Evolutionary conservation across 2,113 vertebrate genomes (phyloP), one percentile per base, ranked within the genome.

Genomic region (Paedocypris sp.): DNA sequence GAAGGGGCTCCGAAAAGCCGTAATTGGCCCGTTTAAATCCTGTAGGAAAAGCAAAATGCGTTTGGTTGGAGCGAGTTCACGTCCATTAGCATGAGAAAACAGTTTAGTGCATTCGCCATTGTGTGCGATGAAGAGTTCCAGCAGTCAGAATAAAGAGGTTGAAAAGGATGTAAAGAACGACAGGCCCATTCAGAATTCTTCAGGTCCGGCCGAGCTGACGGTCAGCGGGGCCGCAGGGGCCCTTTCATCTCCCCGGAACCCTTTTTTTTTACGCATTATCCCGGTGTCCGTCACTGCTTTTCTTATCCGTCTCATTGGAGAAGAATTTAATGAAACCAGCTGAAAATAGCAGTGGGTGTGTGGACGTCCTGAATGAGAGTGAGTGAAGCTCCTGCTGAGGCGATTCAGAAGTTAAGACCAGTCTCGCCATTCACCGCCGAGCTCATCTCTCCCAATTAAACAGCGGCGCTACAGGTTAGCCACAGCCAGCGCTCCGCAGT

Each of bases 31-130:
- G 47, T 68, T 72, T 64, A 54, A 61, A 72, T 62, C 57, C 46
- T 65, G 19, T 20, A 72, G 56, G 52, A 77, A 53, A 72, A 38
- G 64, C 53, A 3, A 50, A 70, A 66, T 48, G 33, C 18, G 31
- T 73, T 80, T 82, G 75, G 83, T 81, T 85, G 80, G 82, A 85
- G 66, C 45, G 68, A 88, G 80, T 85, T 83, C 81, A 78, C 76
- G 25, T 61, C 63, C 73, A 94, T 97, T 97, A 91, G 89, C 92
- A 97, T 94, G 83, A 92, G 88, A 92, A 94, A 86, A 91, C 89
- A 90, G 81, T 87, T 90, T 87, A 87, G 86, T 86, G 90, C 89
- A 79, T 91, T 88, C 83, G 75, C 87, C 72, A 85, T 94, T 94
- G 91, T 97, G 79, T 81, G 75, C 81, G 77, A 82, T 89, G 88